Evolutionary conservation across 2,797 vertebrate species (phyloP).

Genomic region (Dendrocincla tyrannina): DNA sequence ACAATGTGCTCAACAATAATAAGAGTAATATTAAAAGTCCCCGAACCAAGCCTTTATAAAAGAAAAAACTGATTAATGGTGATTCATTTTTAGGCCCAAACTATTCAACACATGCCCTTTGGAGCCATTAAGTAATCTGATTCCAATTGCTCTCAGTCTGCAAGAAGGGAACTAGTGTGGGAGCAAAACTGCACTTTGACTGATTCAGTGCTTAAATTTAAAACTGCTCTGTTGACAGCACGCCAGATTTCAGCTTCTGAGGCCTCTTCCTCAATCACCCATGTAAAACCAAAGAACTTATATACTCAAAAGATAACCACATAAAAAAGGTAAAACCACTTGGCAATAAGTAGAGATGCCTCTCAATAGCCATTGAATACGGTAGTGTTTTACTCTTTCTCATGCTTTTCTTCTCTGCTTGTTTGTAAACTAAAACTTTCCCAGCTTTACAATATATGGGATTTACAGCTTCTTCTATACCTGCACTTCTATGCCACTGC

Average conservation of each 20-base stretch:
- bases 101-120: not conserved
- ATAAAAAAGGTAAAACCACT: not conserved
- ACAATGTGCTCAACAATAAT: not conserved
- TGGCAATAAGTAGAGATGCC: not conserved
- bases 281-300: conserved; percentile 3
- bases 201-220: conserved; percentile 23
- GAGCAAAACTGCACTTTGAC: not conserved
- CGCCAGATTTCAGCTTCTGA: conserved; percentile 8
- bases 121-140: not conserved
- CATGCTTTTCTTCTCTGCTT: not conserved
- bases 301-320: not conserved
- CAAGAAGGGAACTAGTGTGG: not conserved
- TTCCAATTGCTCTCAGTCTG: not conserved
- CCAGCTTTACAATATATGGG: not conserved
- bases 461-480: not conserved
- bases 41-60: not conserved
- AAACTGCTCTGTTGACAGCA: not conserved
- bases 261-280: conserved; percentile 12
- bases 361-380: not conserved
- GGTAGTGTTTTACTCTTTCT: not conserved
- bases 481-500: not conserved
- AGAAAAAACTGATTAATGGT: not conserved
- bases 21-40: not conserved
- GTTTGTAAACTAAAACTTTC: not conserved
- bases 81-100: not conserved